Conservation (phyloP, 2,113 vertebrate species). For the Phalacrocorax carbo region DNA sequence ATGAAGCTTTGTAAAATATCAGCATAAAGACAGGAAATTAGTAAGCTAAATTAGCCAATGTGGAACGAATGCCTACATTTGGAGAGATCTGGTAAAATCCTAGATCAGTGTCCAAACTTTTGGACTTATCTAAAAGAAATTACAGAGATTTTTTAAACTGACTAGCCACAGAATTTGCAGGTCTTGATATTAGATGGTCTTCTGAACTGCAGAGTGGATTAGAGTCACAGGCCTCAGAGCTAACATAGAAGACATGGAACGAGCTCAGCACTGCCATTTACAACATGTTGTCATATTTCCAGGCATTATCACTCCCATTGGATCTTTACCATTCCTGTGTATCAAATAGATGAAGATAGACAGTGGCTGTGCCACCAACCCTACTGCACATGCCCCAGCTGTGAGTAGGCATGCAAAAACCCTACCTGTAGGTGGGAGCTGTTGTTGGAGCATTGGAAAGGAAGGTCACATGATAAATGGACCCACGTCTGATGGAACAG, state of each 20-base stretch:
- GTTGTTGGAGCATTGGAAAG: neutral
- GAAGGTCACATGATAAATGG: rapidly evolving
- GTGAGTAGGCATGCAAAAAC: neutral
- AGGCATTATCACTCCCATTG: neutral
- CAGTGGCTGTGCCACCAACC: neutral
- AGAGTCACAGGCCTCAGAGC: neutral
- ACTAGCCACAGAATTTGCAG: neutral
- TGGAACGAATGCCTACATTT: neutral
- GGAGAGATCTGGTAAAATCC: neutral
- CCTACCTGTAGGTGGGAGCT: neutral
- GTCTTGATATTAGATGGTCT: neutral
- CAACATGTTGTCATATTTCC: neutral
- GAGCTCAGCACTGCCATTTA: neutral
- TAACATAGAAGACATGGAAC: neutral
- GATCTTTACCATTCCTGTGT: neutral
- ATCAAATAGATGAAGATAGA: neutral
- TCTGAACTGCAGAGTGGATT: neutral
- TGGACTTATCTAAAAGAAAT: neutral
- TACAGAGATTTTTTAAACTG: neutral
- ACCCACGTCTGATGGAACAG: neutral
- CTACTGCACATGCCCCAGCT: neutral
- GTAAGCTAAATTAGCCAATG: neutral
- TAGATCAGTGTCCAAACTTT: neutral
- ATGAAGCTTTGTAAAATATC: neutral
- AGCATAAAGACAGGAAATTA: neutral